Conservation (phyloP, 2,797 vertebrate genomes). For the Gorsachius magnificus region DNA sequence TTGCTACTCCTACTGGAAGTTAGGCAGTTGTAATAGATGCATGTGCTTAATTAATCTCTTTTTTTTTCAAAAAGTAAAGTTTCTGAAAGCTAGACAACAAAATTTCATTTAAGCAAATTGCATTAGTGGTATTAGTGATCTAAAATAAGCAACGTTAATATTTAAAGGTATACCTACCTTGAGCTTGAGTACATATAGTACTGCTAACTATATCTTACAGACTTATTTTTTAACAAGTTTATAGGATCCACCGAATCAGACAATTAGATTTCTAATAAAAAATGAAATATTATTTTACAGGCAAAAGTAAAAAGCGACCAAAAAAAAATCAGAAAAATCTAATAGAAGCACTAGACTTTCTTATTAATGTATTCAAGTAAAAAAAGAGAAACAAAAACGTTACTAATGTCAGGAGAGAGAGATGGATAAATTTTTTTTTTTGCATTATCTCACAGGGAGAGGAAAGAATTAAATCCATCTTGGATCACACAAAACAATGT, state of each 20-base stretch:
- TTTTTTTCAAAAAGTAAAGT: neutral
- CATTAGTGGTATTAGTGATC: neutral
- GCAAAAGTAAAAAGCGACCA: neutral
- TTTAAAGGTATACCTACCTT: neutral
- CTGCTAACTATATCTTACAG: neutral
- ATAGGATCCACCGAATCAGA: neutral
- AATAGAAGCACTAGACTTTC: neutral
- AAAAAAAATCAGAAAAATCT: neutral
- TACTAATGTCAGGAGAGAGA: neutral
- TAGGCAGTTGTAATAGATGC: neutral
- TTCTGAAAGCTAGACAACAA: neutral
- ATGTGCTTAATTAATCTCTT: neutral
- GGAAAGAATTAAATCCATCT: neutral
- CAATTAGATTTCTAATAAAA: neutral
- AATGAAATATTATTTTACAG: neutral
- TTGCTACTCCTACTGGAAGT: neutral
- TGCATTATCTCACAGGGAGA: neutral
- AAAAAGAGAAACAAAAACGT: neutral
- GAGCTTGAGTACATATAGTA: neutral
- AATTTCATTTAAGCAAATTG: neutral
- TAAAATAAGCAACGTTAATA: neutral
- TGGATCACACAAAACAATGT: neutral
- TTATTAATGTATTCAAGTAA: neutral
- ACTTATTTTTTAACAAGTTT: neutral
- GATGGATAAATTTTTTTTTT: neutral